Evolutionary conservation across 1,140 invertebrate genomes (phyloP), one percentile per base, ranked within the genome.

Genomic region (Trichonephila clavata): DNA sequence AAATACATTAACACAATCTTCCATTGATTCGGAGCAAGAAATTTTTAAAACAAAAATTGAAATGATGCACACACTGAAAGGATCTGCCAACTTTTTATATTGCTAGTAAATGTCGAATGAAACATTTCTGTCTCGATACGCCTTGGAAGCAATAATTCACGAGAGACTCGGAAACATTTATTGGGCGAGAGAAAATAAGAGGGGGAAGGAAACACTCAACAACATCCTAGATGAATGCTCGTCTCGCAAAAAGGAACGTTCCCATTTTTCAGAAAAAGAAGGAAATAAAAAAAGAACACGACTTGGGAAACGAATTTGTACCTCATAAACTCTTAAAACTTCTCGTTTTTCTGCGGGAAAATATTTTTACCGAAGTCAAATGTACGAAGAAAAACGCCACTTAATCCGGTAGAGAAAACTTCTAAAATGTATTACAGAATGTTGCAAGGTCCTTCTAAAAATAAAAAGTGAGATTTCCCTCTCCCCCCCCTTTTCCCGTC

Each of bases 281-380:
- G 32, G 32, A 39, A n/a, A n/a, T n/a, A n/a, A n/a, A n/a, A 39
- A 50, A 50, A 32, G 20, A 27, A 32, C 32, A 13, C 32, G 27
- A 24, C 32, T 24, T 77, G 71, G 50, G 10, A 39, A 77, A 77
- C 71, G 32, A 24, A 77, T 77, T 77, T 77, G 71, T 77, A 77
- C 71, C 71, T 39, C 71, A 77, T 77, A 77, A 77, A 77, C 71
- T 77, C 71, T 39, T 50, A 50, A 77, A 71, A 71, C 68, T 71
- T 71, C 13, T 71, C 68, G 10, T 32, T 71, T 27, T 27, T 77
- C 71, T 6, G 61, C 61, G 61, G 20, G n/a, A 27, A 68, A 32
- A 77, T 77, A 77, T 77, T 77, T 77, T 77, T 77, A 77, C 71
- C 32, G 27, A 77, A 77, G 71, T 39, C 5, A 77, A 77, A 77